phyloP scores from a whole-genome alignment of 2,113 vertebrate genomes.

The Fregetta grallaria region DNA sequence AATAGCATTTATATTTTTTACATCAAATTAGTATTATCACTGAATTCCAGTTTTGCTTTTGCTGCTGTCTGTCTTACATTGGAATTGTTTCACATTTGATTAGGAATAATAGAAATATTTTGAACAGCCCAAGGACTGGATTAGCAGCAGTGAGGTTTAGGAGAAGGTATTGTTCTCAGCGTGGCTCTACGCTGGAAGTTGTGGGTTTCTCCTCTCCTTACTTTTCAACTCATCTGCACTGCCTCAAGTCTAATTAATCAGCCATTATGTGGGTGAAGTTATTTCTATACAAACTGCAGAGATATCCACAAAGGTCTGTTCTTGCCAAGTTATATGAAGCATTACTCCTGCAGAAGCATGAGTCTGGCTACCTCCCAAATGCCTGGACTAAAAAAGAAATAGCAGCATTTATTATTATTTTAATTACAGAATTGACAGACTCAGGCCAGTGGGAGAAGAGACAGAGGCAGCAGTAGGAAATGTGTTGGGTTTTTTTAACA shows the following conservation, averaged over 20 bases:
- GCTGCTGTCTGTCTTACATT: neutral
- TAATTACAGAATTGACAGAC: neutral
- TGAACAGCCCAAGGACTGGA: neutral
- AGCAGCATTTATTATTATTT: neutral
- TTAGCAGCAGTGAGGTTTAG: neutral
- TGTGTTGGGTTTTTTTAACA: neutral
- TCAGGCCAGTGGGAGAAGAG: neutral
- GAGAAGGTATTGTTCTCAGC: neutral
- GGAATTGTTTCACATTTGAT: neutral
- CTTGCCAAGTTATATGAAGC: neutral
- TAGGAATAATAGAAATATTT: neutral
- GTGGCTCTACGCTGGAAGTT: neutral
- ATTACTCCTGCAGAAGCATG: neutral
- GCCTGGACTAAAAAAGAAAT: neutral
- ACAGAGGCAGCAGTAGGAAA: neutral
- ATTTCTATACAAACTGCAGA: neutral
- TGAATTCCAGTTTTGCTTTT: neutral
- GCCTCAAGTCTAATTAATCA: neutral
- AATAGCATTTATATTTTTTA: neutral
- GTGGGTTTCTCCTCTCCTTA: neutral
- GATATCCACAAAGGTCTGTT: neutral
- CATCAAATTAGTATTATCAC: neutral
- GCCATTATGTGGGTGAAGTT: neutral
- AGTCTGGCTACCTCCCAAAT: slow-evolving; percentile 12
- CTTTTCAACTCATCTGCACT: neutral